These are phyloP conservation scores for Cyphomyrus plagiostoma DNA, from an alignment of 2,113 vertebrate genomes.

Conservation along the genomic window DNA sequence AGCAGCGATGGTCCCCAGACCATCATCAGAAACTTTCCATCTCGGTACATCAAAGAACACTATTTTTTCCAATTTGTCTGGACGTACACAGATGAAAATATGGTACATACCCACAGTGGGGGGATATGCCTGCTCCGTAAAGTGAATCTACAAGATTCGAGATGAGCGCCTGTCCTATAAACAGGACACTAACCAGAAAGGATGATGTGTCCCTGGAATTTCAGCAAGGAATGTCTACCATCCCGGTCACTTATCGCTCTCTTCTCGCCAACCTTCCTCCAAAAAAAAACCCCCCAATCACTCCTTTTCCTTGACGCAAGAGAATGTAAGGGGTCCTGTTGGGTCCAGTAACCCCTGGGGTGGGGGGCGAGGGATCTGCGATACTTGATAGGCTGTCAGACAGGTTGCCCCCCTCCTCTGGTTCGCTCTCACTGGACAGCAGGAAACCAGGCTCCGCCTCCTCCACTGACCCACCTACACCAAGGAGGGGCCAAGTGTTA, in stretches of 20 bases:
- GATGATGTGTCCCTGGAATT: not conserved
- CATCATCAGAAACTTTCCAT: not conserved
- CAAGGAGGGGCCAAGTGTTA: not conserved
- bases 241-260: not conserved
- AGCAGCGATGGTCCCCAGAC: not conserved
- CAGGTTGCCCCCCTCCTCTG: conserved; percentile 13
- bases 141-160: not conserved
- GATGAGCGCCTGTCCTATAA: not conserved
- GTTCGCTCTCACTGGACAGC: conserved; percentile 20
- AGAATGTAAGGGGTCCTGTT: not conserved
- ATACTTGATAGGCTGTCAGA: not conserved
- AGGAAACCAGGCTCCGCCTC: conserved; percentile 12
- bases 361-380: too few relatives aligned
- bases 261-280: not conserved
- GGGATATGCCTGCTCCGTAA: not conserved
- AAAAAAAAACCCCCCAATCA: not conserved
- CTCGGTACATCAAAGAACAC: not conserved
- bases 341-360: not conserved
- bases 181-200: not conserved
- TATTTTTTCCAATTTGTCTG: not conserved
- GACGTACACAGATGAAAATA: not conserved
- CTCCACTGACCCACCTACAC: conserved; percentile 19
- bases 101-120: not conserved
- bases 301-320: not conserved
- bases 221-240: not conserved